These are phyloP conservation scores for Tupaia chinensis DNA, from an alignment of 2,113 vertebrate species.

Conservation along the genomic window DNA sequence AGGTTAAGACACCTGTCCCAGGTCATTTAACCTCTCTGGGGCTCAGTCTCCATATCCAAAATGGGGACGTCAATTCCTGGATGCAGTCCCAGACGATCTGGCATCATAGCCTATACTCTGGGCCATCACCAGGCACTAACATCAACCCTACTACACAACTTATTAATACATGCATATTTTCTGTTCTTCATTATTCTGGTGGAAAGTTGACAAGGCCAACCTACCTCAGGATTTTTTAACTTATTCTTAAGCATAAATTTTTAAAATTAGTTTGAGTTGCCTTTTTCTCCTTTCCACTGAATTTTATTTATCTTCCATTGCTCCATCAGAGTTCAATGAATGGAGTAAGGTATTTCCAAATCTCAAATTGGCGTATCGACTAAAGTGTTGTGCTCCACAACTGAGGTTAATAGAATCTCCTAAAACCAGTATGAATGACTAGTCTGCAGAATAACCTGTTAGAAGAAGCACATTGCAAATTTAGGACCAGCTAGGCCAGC, in stretches of 20 bases:
- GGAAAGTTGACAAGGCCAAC: background rate
- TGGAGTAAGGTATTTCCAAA: background rate
- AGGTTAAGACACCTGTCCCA: background rate
- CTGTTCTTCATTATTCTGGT: background rate
- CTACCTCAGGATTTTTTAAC: constrained; percentile 23
- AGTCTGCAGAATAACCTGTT: background rate
- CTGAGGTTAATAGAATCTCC: constrained; percentile 5
- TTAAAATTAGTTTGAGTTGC: background rate
- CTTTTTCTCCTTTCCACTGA: background rate
- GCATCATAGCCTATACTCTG: background rate
- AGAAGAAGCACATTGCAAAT: constrained; percentile 18
- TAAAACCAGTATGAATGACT: constrained; percentile 2
- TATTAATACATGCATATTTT: background rate
- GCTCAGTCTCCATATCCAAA: background rate
- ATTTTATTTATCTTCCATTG: background rate
- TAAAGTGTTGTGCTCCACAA: background rate
- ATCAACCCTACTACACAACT: background rate
- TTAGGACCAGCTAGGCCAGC: background rate
- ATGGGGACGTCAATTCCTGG: background rate
- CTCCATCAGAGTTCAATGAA: background rate
- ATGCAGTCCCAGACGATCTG: background rate
- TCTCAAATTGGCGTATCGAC: constrained; percentile 45
- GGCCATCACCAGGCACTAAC: background rate
- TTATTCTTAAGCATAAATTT: background rate
- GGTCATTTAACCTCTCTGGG: background rate